These are phyloP conservation scores for Oncorhynchus masou DNA, from an alignment of 2,113 vertebrate genomes.

Conservation along the genomic window DNA sequence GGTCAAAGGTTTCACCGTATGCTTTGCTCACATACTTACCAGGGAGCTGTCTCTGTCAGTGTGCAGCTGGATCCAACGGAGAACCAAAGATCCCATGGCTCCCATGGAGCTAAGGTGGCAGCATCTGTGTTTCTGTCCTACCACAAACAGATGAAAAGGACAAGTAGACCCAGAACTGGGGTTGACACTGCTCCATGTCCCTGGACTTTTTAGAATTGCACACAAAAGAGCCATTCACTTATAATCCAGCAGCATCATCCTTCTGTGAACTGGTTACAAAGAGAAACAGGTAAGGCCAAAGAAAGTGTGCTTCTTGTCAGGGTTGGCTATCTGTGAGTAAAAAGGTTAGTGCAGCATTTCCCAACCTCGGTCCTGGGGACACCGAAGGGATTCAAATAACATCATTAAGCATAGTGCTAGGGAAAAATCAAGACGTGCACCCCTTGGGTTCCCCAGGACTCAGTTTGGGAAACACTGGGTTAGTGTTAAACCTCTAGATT, in stretches of 20 bases:
- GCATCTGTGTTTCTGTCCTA: not conserved
- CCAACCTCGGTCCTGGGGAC: no score
- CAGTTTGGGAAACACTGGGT: no score
- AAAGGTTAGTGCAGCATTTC: no score
- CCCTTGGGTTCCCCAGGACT: no score
- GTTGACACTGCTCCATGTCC: not conserved
- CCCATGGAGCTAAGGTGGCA: not conserved
- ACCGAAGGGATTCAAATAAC: no score
- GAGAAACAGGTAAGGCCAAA: constrained; percentile 2
- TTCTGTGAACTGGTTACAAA: not conserved
- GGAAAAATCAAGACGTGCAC: no score
- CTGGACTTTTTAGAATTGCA: constrained; percentile 5
- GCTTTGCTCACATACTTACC: constrained; percentile 49
- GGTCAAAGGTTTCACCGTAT: constrained; percentile 53
- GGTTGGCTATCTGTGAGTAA: no score
- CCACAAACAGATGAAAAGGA: constrained; percentile 43
- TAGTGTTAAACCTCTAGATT: no score
- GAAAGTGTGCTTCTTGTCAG: not conserved
- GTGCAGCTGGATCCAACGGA: constrained; percentile 23
- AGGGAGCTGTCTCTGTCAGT: constrained; percentile 53
- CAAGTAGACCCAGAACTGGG: constrained; percentile 22
- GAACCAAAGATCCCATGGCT: not conserved
- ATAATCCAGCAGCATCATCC: not conserved
- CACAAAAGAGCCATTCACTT: constrained; percentile 27
- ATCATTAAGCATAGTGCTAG: no score